Conservation (phyloP, 2,888 invertebrate genomes). For the Coecobrya sp. region DNA sequence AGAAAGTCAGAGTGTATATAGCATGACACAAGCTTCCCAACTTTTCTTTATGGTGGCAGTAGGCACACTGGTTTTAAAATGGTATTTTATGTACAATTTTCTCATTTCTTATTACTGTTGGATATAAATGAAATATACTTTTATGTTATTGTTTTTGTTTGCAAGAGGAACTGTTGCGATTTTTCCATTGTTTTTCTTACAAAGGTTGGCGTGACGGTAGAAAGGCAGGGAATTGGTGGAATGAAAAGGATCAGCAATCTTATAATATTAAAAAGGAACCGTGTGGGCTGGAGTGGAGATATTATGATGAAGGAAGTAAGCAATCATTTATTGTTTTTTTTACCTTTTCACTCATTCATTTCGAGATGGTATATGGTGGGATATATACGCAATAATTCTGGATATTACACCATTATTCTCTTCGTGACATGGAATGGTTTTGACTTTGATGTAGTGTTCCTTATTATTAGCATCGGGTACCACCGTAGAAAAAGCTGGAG, state of each 20-base stretch:
- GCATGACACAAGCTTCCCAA: neutral
- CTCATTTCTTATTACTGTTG: neutral
- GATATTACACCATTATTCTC: conserved; percentile 55
- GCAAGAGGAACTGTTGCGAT: conserved; percentile 7
- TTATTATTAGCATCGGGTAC: neutral
- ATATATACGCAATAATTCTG: conserved; percentile 48
- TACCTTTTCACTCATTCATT: conserved; percentile 22
- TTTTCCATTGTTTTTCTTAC: neutral
- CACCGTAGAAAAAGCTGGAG: neutral
- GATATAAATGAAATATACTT: neutral
- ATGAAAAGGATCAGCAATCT: conserved; percentile 21
- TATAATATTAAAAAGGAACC: neutral
- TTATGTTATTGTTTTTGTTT: conserved; percentile 21
- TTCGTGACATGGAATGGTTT: conserved; percentile 56
- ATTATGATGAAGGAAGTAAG: conserved; percentile 34
- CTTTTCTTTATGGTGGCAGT: conserved; percentile 10
- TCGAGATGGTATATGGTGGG: neutral
- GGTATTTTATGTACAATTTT: neutral
- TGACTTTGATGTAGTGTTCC: conserved; percentile 49
- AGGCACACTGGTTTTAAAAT: neutral
- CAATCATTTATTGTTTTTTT: conserved; percentile 56
- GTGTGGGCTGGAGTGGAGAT: neutral
- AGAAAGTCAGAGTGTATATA: neutral
- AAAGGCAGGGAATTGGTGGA: neutral
- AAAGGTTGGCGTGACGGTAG: neutral